Percentiles rank a stretch among this genome's conserved stretches.
These are phyloP conservation scores for Megalops atlanticus DNA, from an alignment of 2,113 vertebrate species.

Conservation along the genomic window DNA sequence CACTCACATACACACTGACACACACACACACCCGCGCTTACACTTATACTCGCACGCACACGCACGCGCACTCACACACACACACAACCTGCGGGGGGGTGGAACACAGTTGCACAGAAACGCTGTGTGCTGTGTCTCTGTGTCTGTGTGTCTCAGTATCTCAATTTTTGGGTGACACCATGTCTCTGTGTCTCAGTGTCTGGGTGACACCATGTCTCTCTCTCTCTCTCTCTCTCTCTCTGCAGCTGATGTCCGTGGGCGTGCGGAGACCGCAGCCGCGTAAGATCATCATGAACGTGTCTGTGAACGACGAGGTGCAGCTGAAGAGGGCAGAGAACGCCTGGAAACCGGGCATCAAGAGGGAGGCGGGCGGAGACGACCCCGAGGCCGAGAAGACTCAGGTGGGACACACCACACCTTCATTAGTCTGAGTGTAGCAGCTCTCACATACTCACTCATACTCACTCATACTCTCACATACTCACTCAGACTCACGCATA, in stretches of 20 bases:
- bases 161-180: too few species aligned
- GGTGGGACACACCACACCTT: slow-evolving; percentile 54
- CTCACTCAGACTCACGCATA: too few species aligned
- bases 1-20: neutral
- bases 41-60: neutral
- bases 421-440: too few species aligned
- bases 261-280: slow-evolving; percentile 71
- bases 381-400: slow-evolving; percentile 76
- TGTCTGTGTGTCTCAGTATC: too few species aligned
- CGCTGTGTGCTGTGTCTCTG: too few species aligned
- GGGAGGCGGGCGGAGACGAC: slow-evolving; percentile 64
- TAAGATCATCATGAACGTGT: slow-evolving; percentile 91
- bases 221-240: too few species aligned
- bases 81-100: too few species aligned
- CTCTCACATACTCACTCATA: too few species aligned
- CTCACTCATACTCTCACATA: too few species aligned
- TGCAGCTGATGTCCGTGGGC: slow-evolving; percentile 17
- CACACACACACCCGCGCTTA: neutral
- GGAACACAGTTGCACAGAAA: too few species aligned
- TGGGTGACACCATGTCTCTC: too few species aligned
- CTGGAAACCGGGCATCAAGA: slow-evolving; percentile 89
- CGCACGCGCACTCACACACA: neutral
- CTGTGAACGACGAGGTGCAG: slow-evolving; percentile 88
- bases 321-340: slow-evolving; percentile 95
- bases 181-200: too few species aligned